These are phyloP conservation scores for Valencia hispanica DNA, from an alignment of 2,797 vertebrate species.

Conservation along the genomic window DNA sequence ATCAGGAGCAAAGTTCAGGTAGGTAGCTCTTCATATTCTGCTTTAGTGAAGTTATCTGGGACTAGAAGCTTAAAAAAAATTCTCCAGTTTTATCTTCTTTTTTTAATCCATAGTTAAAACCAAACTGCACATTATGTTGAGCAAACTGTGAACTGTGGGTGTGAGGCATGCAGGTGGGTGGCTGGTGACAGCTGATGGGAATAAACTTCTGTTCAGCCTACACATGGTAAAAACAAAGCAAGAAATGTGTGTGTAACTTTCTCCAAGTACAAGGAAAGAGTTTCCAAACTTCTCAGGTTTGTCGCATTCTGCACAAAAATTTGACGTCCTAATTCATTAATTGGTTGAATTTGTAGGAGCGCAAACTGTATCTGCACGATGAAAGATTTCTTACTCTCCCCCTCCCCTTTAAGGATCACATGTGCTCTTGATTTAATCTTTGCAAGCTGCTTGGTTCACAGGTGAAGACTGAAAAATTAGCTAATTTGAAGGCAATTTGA, in stretches of 20 bases:
- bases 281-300: not conserved
- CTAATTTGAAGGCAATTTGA: not conserved
- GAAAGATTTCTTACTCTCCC: not conserved
- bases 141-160: not conserved
- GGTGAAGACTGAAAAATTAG: not conserved
- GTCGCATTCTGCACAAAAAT: not conserved
- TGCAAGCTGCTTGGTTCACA: not conserved
- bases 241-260: not conserved
- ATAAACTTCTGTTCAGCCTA: conserved; percentile 5
- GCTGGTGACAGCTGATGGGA: conserved; percentile 3
- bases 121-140: not conserved
- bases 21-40: conserved; percentile 12
- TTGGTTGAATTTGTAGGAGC: not conserved
- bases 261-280: not conserved
- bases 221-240: not conserved
- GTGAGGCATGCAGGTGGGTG: not conserved
- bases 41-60: conserved; percentile 20
- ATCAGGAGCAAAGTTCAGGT: conserved; percentile 53
- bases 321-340: not conserved
- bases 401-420: not conserved
- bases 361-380: not conserved
- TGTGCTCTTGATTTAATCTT: not conserved
- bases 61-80: not conserved
- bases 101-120: not conserved
- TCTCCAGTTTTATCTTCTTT: not conserved